A percentile compares a stretch with the other conserved stretches of the same genome.
Evolutionary conservation across 1,140 invertebrate species (phyloP).

Genomic region (Muscidifurax raptorellus): DNA sequence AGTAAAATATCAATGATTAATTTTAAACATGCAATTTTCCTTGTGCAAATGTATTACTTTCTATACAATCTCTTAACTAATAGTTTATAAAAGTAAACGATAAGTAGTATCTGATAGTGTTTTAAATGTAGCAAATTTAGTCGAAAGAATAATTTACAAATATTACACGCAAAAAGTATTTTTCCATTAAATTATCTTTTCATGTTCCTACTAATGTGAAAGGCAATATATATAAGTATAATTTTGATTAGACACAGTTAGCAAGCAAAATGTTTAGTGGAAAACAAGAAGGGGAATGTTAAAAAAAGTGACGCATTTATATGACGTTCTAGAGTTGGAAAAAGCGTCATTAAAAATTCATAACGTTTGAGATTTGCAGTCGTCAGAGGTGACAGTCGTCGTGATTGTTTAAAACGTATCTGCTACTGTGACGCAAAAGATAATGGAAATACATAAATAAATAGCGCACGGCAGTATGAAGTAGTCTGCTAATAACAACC

Average conservation of each 20-base stretch:
- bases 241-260: not conserved
- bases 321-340: not conserved
- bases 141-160: not conserved
- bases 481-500: not conserved
- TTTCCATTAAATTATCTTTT: not conserved
- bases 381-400: not conserved
- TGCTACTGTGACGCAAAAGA: slow-evolving; percentile 13
- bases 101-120: not conserved
- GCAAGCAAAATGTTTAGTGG: not conserved
- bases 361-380: slow-evolving; percentile 3
- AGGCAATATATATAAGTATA: not conserved
- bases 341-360: slow-evolving; percentile 25
- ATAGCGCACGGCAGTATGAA: not conserved
- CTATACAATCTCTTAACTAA: not conserved
- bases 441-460: slow-evolving; percentile 5
- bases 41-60: not conserved
- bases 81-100: not conserved
- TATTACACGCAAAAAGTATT: not conserved
- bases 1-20: not conserved
- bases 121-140: not conserved
- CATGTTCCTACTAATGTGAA: not conserved
- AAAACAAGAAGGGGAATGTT: slow-evolving; percentile 2
- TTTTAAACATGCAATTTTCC: not conserved
- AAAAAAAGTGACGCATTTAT: slow-evolving; percentile 11
- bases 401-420: slow-evolving; percentile 10